phyloP scores from a whole-genome alignment of 1,140 invertebrate species.

The Lepidurus packardi region DNA sequence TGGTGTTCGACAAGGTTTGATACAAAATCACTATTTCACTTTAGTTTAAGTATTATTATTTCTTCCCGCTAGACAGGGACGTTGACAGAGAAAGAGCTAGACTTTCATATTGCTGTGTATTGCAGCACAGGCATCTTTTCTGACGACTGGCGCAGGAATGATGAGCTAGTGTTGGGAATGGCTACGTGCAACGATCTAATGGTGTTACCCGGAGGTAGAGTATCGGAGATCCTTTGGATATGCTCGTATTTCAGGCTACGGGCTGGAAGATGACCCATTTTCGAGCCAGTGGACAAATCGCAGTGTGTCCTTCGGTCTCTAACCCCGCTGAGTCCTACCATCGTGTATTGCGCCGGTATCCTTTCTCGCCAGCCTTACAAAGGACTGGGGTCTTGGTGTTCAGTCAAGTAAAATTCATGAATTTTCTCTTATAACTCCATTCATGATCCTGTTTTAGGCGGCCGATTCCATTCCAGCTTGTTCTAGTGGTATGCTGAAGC shows the following conservation, averaged over 20 bases:
- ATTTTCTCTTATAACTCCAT: background rate
- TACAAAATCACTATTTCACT: background rate
- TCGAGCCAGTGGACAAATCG: background rate
- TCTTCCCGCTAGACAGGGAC: background rate
- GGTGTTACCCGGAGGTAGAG: background rate
- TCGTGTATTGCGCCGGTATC: background rate
- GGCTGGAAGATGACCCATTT: slow-evolving; percentile 16
- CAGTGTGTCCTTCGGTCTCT: background rate
- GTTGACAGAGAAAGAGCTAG: background rate
- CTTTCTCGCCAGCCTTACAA: background rate
- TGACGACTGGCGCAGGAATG: background rate
- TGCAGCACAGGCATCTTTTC: background rate
- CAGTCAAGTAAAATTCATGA: background rate
- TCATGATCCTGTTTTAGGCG: background rate
- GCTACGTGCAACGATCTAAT: background rate
- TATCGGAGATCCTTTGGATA: background rate
- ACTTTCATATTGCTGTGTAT: background rate
- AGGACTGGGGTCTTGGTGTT: background rate
- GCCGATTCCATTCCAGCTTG: background rate
- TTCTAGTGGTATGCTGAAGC: background rate
- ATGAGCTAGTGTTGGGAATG: background rate
- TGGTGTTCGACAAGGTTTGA: background rate
- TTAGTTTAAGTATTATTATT: background rate
- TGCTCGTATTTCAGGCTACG: background rate
- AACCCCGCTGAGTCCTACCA: background rate